These are phyloP conservation scores for Aptenodytes patagonicus DNA, from an alignment of 2,113 vertebrate genomes.

Conservation along the genomic window DNA sequence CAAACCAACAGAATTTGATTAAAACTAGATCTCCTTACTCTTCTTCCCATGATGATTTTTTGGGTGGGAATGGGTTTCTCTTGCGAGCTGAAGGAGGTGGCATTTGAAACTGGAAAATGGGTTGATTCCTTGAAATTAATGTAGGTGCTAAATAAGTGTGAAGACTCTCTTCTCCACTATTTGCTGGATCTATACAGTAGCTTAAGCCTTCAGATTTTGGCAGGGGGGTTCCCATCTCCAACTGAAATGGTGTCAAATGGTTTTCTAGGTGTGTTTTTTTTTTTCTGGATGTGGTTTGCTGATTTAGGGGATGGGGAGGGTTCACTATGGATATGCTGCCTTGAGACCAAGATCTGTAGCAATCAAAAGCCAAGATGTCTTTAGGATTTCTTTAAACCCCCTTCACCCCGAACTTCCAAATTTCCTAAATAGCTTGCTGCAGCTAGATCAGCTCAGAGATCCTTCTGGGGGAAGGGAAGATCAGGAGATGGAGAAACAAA, in stretches of 20 bases:
- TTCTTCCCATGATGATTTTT: not conserved
- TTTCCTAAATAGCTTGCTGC: not conserved
- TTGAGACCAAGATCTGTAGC: not conserved
- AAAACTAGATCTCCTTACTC: not conserved
- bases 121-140: not conserved
- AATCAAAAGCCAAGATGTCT: not conserved
- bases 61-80: not conserved
- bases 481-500: not conserved
- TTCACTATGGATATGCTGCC: not conserved
- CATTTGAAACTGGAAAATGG: not conserved
- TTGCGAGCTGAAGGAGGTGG: not conserved
- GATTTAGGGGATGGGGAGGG: not conserved
- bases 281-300: not conserved
- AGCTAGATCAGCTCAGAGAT: not conserved
- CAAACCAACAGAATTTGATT: not conserved
- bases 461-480: not conserved
- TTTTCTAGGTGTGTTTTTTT: not conserved
- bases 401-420: not conserved
- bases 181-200: not conserved
- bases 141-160: not conserved
- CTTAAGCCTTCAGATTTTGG: not conserved
- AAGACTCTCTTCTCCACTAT: not conserved
- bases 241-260: not conserved
- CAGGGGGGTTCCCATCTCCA: not conserved
- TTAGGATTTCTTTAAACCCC: not conserved